These are phyloP conservation scores for Valencia hispanica DNA, from an alignment of 2,797 vertebrate species.

Conservation along the genomic window DNA sequence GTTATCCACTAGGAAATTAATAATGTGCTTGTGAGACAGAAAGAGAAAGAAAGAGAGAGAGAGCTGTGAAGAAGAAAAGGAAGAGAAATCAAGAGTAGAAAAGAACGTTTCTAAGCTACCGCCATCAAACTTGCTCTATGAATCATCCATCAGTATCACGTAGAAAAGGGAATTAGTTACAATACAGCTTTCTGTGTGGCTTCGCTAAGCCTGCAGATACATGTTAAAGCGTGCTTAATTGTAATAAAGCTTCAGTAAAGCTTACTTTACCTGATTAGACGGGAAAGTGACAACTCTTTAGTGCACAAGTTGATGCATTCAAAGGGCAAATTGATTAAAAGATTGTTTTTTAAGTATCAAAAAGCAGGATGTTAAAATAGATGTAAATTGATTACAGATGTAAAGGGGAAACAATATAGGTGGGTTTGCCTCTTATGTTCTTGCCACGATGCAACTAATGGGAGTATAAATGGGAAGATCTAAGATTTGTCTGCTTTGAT, in stretches of 20 bases:
- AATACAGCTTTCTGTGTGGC: conserved; percentile 47
- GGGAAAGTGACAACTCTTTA: conserved; percentile 19
- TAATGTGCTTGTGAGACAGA: conserved; percentile 10
- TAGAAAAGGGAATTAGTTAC: conserved; percentile 48
- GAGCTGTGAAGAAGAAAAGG: background rate
- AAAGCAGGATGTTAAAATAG: conserved; percentile 42
- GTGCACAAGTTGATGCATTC: conserved; percentile 23
- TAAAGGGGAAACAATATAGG: conserved; percentile 14
- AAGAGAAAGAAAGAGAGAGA: background rate
- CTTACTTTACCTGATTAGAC: conserved; percentile 51
- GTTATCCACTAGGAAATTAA: conserved; percentile 55
- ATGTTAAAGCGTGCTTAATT: conserved; percentile 60
- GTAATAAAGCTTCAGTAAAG: conserved; percentile 57
- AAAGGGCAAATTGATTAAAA: conserved; percentile 27
- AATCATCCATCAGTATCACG: conserved; percentile 51
- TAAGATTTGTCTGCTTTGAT: conserved; percentile 11
- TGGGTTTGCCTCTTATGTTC: conserved; percentile 14
- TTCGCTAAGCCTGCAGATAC: conserved; percentile 50
- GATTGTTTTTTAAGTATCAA: conserved; percentile 8
- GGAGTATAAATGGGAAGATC: conserved; percentile 20
- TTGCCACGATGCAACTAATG: conserved; percentile 23
- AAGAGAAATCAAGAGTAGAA: conserved; percentile 7
- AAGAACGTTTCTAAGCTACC: conserved; percentile 19
- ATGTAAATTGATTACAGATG: conserved; percentile 45
- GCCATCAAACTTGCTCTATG: conserved; percentile 21